These are phyloP conservation scores for Palythoa caribaeorum DNA, from an alignment of 92 coral and sea anemone species.

Conservation along the genomic window DNA sequence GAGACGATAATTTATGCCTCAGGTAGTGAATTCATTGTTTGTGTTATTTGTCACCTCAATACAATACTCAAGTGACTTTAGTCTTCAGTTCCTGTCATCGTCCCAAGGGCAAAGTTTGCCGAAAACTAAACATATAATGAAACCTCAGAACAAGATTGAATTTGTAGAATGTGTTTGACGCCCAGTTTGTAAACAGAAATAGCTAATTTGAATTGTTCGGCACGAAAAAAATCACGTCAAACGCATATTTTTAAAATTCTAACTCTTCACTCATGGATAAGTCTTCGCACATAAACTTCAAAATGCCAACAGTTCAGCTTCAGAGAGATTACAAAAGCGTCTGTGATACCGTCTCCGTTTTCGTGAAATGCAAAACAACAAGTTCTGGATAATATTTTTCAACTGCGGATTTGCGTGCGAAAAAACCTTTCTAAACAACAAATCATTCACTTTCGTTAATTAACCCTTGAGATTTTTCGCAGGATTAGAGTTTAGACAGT, in stretches of 20 bases:
- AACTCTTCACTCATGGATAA: neutral
- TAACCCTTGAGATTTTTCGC: constrained; percentile 33
- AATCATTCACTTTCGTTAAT: neutral
- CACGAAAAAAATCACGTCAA: constrained; percentile 15
- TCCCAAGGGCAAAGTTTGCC: constrained; percentile 33
- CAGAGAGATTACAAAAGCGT: neutral
- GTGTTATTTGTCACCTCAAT: constrained; percentile 16
- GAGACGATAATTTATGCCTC: constrained; percentile 35
- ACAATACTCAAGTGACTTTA: neutral
- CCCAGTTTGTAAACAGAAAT: constrained; percentile 35
- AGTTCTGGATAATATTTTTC: constrained; percentile 13
- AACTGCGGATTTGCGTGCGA: constrained; percentile 11
- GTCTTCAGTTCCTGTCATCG: constrained; percentile 16
- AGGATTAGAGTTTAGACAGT: constrained; percentile 30
- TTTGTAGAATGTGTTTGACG: constrained; percentile 49
- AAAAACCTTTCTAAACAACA: constrained; percentile 6
- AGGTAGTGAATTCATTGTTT: constrained; percentile 28
- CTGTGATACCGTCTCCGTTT: neutral
- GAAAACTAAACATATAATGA: constrained; percentile 45
- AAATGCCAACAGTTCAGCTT: neutral
- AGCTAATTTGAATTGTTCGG: constrained; percentile 35
- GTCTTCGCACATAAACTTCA: neutral
- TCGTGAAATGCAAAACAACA: neutral
- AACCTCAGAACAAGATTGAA: constrained; percentile 37
- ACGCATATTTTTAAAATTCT: neutral